phyloP scores from a whole-genome alignment of 2,797 vertebrate species.

The Cebuella pygmaea region DNA sequence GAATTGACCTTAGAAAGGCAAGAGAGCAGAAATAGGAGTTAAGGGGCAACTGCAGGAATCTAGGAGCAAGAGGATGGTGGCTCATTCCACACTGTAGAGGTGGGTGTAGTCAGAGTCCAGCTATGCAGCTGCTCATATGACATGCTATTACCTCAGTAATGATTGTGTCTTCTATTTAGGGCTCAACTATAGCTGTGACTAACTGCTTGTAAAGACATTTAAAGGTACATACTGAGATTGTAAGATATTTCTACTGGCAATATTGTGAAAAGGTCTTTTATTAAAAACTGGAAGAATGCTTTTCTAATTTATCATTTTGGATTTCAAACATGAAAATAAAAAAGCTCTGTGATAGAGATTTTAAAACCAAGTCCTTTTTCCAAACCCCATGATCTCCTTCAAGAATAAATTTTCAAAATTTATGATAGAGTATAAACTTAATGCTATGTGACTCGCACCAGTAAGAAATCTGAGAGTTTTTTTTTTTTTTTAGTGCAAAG shows the following conservation, averaged over 20 bases:
- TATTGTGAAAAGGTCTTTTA: background rate
- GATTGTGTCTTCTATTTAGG: background rate
- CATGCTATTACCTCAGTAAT: background rate
- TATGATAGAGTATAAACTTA: background rate
- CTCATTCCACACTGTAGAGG: background rate
- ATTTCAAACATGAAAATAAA: background rate
- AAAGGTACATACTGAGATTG: background rate
- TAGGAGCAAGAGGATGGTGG: background rate
- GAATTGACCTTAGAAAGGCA: background rate
- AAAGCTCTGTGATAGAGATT: background rate
- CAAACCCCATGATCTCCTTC: background rate
- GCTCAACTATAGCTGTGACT: background rate
- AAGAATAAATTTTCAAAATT: conserved; percentile 28
- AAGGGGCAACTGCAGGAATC: background rate
- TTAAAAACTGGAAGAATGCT: background rate
- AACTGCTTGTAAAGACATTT: background rate
- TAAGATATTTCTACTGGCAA: background rate
- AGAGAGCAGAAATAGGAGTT: background rate
- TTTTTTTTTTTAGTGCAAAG: background rate
- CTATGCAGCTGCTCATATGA: background rate
- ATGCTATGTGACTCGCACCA: background rate
- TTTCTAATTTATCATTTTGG: background rate
- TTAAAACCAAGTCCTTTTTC: conserved; percentile 10
- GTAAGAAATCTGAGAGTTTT: background rate
- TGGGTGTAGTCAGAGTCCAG: background rate